phyloP scores from a whole-genome alignment of 2,888 invertebrate species.

The Chymomyza fuscimana region DNA sequence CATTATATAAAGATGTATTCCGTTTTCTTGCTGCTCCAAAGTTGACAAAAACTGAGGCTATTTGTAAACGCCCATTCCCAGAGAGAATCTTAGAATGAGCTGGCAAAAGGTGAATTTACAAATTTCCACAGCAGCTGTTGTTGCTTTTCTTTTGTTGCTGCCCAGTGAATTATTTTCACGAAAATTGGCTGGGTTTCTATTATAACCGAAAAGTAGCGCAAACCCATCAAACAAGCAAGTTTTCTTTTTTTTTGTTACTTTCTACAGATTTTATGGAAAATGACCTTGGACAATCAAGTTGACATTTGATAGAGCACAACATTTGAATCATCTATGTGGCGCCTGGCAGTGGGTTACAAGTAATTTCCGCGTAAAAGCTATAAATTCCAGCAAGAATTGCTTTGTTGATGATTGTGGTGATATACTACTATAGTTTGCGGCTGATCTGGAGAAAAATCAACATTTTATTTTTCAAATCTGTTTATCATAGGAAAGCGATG shows the following conservation, averaged over 20 bases:
- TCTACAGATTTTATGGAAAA: too few relatives aligned
- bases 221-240: background rate
- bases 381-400: too few relatives aligned
- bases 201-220: background rate
- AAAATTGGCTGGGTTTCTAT: conserved; percentile 20
- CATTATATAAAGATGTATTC: background rate
- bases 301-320: conserved; percentile 22
- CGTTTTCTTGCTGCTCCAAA: background rate
- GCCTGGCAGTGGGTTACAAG: too few relatives aligned
- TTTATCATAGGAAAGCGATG: too few relatives aligned
- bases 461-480: too few relatives aligned
- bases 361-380: too few relatives aligned
- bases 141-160: conserved; percentile 43
- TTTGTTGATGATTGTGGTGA: too few relatives aligned
- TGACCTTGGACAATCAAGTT: too few relatives aligned
- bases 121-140: conserved; percentile 30
- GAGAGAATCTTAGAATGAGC: background rate
- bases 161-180: conserved; percentile 66
- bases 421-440: too few relatives aligned
- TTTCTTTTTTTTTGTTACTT: background rate
- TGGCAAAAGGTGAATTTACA: conserved; percentile 51
- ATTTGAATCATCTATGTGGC: conserved; percentile 16
- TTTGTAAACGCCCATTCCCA: background rate
- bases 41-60: background rate
- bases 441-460: too few relatives aligned